Base-by-base conservation (phyloP, 2,797 vertebrate genomes). In the Pyrocephalus nanus region DNA sequence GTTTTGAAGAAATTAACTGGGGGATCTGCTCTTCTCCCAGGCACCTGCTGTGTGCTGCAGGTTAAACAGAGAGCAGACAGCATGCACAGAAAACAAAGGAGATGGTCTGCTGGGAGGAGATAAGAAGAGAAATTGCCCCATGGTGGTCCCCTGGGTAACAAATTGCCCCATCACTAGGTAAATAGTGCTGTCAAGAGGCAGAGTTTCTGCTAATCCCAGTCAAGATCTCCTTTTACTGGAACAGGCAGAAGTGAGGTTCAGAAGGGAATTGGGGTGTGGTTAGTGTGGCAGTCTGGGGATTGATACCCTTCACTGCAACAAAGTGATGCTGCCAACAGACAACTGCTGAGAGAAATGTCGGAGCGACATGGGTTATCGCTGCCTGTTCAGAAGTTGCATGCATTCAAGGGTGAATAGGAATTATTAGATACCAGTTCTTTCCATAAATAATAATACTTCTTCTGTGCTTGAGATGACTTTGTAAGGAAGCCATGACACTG, bases 341-440 rank as follows among this genome's bases (percentile, higher is more conserved):
- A 47, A 10, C 14, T 51, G 36, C 36, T 57, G 29, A 17, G 14
- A 29, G n/a, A 12, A 25, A 65, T 1, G 2, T 74, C 26, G 72
- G 32, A 9, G 27, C 5, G 1, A 34, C 7, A 6, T 1, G 34
- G 13, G 9, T 25, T 67, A 26, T n/a, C 1, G 0, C 36, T 38
- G 10, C 15, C 42, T n/a, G 11, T 38, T 61, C n/a, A 5, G 7
- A 75, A 75, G 42, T 8, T 54, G 22, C 12, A 47, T 27, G 16
- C 18, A 34, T 53, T 61, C 22, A 11, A 1, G 2, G 21, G 18
- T 30, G 7, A 11, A 34, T 64, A 69, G 4, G 55, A 51, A 29
- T 48, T 6, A 54, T 42, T 38, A 67, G 53, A 30, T 12, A n/a
- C 10, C 25, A 15, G 8, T 48, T 76, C 5, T 75, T 36, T 74